phyloP scores from a whole-genome alignment of 2,113 vertebrate genomes.

The Cariama cristata region DNA sequence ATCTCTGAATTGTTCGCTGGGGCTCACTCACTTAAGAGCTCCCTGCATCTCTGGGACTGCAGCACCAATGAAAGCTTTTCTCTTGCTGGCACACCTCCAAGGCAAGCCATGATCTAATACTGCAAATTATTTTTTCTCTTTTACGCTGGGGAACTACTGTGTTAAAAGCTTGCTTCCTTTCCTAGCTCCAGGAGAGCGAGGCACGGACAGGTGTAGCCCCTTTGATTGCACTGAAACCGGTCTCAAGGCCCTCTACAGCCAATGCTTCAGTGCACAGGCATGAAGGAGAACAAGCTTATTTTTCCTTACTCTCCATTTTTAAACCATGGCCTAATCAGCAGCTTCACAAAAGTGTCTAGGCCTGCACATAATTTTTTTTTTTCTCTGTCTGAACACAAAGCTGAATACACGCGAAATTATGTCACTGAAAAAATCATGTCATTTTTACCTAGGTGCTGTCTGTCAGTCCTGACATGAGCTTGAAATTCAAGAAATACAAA shows the following conservation, averaged over 20 bases:
- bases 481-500: neutral
- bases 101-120: constrained; percentile 66
- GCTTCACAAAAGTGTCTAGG: constrained; percentile 21
- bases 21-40: neutral
- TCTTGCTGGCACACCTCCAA: constrained; percentile 61
- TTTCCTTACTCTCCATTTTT: constrained; percentile 17
- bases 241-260: neutral
- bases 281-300: neutral
- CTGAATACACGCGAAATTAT: neutral
- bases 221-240: neutral
- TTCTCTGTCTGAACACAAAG: constrained; percentile 11
- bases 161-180: constrained; percentile 37
- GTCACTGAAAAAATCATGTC: neutral
- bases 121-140: constrained; percentile 69
- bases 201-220: neutral
- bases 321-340: constrained; percentile 36
- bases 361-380: constrained; percentile 3
- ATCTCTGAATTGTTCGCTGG: neutral
- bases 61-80: constrained; percentile 37
- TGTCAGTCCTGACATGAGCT: neutral
- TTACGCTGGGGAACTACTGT: constrained; percentile 20
- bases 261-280: neutral
- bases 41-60: neutral
- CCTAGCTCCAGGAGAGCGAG: neutral
- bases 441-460: neutral